Percentiles rank a stretch among this genome's conserved stretches.
phyloP scores from a whole-genome alignment of 2,888 invertebrate genomes.

The Lasiommata megera region DNA sequence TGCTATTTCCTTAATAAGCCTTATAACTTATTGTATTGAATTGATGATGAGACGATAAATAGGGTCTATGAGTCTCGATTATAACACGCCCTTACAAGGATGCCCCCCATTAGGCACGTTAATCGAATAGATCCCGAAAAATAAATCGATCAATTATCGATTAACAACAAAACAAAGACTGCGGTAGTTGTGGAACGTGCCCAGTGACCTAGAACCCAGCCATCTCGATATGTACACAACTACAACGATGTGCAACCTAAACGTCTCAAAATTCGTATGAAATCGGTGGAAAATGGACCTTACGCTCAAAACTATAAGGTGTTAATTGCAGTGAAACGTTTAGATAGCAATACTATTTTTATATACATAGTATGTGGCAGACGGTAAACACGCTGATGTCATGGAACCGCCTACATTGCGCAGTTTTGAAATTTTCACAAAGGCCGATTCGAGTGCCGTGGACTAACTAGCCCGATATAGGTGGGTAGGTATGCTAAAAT shows the following conservation, averaged over 20 bases:
- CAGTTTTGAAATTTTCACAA: slow-evolving; percentile 34
- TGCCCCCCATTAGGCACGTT: background rate
- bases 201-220: slow-evolving; percentile 61
- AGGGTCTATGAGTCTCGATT: no score
- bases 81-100: background rate
- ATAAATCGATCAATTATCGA: slow-evolving; percentile 24
- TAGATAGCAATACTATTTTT: slow-evolving; percentile 18
- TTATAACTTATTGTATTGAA: no score
- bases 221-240: slow-evolving; percentile 47
- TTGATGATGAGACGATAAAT: no score
- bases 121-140: slow-evolving; percentile 4
- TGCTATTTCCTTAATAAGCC: no score
- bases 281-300: slow-evolving; percentile 14
- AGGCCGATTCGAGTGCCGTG: slow-evolving; percentile 7
- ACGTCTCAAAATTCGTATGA: slow-evolving; percentile 8
- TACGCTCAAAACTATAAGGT: slow-evolving; percentile 14
- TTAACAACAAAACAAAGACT: slow-evolving; percentile 32
- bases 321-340: slow-evolving; percentile 14
- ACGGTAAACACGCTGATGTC: slow-evolving; percentile 63
- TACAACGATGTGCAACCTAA: slow-evolving; percentile 33
- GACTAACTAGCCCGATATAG: background rate
- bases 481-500: no score
- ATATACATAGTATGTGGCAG: slow-evolving; percentile 37
- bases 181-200: slow-evolving; percentile 40
- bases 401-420: slow-evolving; percentile 51